phyloP scores from a whole-genome alignment of 1,140 invertebrate species.

The Rhysida immarginata region DNA sequence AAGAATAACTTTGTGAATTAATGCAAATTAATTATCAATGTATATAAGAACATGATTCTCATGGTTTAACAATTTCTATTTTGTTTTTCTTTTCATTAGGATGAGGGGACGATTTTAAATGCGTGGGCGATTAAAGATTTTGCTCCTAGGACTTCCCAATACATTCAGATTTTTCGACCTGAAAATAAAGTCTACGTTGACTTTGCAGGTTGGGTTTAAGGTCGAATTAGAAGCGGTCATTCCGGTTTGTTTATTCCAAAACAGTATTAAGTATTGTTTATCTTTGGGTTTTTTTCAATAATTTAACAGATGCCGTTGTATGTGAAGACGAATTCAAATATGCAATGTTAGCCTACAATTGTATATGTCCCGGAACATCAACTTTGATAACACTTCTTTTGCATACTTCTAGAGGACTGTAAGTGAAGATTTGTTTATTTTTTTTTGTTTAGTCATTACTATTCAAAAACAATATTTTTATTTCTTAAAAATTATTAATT shows the following conservation, averaged over 20 bases:
- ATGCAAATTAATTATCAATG: too few species aligned
- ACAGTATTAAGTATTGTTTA: too few species aligned
- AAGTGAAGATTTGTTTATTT: constrained; percentile 41
- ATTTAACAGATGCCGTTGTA: constrained; percentile 91
- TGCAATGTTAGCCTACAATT: constrained; percentile 90
- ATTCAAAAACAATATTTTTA: not conserved
- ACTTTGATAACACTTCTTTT: constrained; percentile 89
- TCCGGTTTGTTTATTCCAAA: too few species aligned
- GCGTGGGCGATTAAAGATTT: constrained; percentile 98
- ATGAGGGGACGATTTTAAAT: constrained; percentile 89
- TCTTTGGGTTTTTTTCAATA: too few species aligned
- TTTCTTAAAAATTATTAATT: not conserved
- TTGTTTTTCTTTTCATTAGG: too few species aligned
- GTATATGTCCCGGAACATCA: constrained; percentile 89
- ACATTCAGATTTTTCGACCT: constrained; percentile 93
- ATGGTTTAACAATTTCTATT: too few species aligned
- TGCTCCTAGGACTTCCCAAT: constrained; percentile 86
- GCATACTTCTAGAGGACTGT: constrained; percentile 92
- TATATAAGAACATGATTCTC: too few species aligned
- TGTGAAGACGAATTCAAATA: constrained; percentile 96
- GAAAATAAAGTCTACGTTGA: constrained; percentile 97
- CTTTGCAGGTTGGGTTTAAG: constrained; percentile 75
- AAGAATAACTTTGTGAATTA: too few species aligned
- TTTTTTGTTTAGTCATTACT: too few species aligned
- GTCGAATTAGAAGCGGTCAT: too few species aligned